Evolutionary conservation across 2,113 vertebrate genomes (phyloP), one percentile per base, ranked within the genome.

Genomic region (Bubo scandiacus): DNA sequence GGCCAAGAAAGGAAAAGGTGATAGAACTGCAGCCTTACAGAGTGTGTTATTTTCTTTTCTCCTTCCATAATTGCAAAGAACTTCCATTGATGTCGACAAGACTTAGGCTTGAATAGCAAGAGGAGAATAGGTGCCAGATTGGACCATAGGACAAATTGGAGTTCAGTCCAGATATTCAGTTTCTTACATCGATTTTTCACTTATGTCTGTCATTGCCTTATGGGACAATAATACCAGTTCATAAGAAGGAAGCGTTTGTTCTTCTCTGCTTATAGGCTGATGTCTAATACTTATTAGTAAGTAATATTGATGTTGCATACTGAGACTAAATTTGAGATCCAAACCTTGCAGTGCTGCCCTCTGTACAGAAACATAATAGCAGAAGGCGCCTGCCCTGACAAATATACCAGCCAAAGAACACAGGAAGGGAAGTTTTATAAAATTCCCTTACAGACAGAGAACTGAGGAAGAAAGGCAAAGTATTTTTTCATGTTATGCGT

Each of bases 1-100:
- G 92, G 85, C 72, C 94, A 89, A 95, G 90, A 94, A 95, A 96
- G 93, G 88, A 90, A 87, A 67, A 86, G 88, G 75, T 88, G 88
- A 83, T 42, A 85, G 82, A 96, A 91, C 68, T 79, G 72, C 65
- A 92, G 75, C 63, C 84, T 81, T 74, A 36, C 79, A 82, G 86
- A 27, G 29, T 2, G 25, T 91, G 77, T 40, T 81, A 9, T n/a
- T 68, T 77, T 86, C 84, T 79, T 61, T 43, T 72, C 65, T 67
- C 54, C 74, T 91, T 92, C 91, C 70, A 54, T 96, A 97, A 96
- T 94, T 94, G 81, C 84, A 88, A 91, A 86, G 88, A 93, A 47
- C 51, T 94, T 72, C 73, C 81, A 94, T 54, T 96, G 94, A 97
- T 95, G 94, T 90, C 0, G 2, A 93, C 78, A 81, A 74, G 84